Conservation (phyloP, 2,888 invertebrate species). For the Dolomedes plantarius region DNA sequence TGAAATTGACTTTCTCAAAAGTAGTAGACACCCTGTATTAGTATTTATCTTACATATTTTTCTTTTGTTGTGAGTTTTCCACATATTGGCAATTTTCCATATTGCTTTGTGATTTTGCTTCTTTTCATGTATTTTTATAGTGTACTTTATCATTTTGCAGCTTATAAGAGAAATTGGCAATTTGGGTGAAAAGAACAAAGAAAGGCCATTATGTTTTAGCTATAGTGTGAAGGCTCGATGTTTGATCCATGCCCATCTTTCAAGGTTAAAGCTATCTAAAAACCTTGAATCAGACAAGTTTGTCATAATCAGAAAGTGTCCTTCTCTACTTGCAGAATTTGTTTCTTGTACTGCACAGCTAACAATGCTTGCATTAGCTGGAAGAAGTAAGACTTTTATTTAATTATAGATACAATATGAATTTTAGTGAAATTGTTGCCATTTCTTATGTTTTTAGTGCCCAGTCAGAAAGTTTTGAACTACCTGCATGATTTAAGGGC, state of each 20-base stretch:
- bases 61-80: too few relatives aligned
- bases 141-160: too few relatives aligned
- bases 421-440: background rate
- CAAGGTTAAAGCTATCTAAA: constrained; percentile 86
- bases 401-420: background rate
- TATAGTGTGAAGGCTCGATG: constrained; percentile 93
- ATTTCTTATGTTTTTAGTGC: too few relatives aligned
- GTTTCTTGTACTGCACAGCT: constrained; percentile 96
- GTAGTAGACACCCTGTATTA: too few relatives aligned
- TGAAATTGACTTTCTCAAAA: too few relatives aligned
- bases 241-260: constrained; percentile 95
- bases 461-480: too few relatives aligned
- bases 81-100: too few relatives aligned
- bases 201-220: constrained; percentile 91
- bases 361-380: constrained; percentile 91
- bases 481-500: too few relatives aligned
- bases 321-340: constrained; percentile 97
- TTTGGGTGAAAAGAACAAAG: constrained; percentile 96
- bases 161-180: constrained; percentile 93
- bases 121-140: too few relatives aligned
- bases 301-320: constrained; percentile 84
- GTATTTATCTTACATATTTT: too few relatives aligned
- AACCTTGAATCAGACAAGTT: constrained; percentile 89
- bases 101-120: too few relatives aligned
- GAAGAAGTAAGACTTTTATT: constrained; percentile 83